Evolutionary conservation across 2,797 vertebrate genomes (phyloP).

Genomic region (Cichlasoma orientale): DNA sequence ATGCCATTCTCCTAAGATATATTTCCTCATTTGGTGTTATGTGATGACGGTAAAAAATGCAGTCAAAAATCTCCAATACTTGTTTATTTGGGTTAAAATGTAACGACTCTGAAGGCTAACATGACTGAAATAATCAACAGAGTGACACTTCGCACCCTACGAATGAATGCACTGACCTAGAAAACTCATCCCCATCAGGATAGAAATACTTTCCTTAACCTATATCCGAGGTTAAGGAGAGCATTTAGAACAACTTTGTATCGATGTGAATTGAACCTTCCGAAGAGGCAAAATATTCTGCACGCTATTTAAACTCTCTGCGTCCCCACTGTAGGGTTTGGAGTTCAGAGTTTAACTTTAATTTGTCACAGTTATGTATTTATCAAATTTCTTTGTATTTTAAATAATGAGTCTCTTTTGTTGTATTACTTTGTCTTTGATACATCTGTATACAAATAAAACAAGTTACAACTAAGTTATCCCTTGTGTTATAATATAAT

Average conservation of each 20-base stretch:
- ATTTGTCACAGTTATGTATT: not conserved
- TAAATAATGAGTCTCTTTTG: not conserved
- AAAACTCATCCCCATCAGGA: not conserved
- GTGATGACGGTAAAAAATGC: not conserved
- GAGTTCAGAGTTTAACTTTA: not conserved
- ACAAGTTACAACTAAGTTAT: not conserved
- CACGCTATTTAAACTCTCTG: not conserved
- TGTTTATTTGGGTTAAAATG: not conserved
- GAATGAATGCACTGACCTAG: not conserved
- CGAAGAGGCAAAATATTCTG: not conserved
- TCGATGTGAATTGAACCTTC: not conserved
- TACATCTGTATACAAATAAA: slow-evolving; percentile 1
- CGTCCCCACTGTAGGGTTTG: not conserved
- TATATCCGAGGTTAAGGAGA: not conserved
- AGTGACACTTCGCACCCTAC: not conserved
- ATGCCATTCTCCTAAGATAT: not conserved
- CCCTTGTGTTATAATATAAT: not conserved
- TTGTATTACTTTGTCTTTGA: not conserved
- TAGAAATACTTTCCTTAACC: not conserved
- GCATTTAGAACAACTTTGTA: not conserved
- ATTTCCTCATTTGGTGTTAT: not conserved
- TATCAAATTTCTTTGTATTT: not conserved
- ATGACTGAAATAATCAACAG: not conserved
- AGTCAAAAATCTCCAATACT: not conserved
- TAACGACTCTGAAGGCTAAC: not conserved